These are phyloP conservation scores for Columba janthina DNA, from an alignment of 2,113 vertebrate species.

Conservation along the genomic window DNA sequence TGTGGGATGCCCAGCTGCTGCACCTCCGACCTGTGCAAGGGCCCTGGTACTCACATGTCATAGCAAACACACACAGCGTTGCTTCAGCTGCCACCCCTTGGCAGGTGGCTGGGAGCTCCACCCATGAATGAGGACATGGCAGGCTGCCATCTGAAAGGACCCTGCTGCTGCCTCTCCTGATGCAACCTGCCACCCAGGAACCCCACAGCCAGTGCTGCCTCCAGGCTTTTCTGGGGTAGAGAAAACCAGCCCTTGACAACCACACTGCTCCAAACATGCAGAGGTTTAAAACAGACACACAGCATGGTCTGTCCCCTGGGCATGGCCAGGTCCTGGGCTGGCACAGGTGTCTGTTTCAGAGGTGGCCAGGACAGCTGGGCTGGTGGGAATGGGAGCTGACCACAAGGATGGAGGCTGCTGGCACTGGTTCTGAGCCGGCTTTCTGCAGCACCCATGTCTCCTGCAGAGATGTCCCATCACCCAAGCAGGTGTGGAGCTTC, in stretches of 20 bases:
- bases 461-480: not conserved
- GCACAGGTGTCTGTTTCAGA: not conserved
- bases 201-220: accelerated
- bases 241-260: not conserved
- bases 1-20: accelerated
- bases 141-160: not conserved
- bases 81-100: accelerated
- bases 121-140: accelerated
- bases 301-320: not conserved
- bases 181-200: not conserved
- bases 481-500: not conserved
- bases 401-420: not conserved
- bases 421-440: not conserved
- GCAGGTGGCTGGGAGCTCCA: not conserved
- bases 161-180: not conserved
- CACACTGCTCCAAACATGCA: not conserved
- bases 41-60: accelerated
- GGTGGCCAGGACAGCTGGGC: not conserved
- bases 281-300: not conserved
- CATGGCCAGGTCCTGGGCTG: not conserved
- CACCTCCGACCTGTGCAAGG: not conserved
- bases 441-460: not conserved
- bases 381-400: not conserved
- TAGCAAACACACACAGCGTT: not conserved
- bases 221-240: not conserved